Base-by-base conservation (phyloP, 2,888 invertebrate genomes). In the Lampropteryx suffumata region DNA sequence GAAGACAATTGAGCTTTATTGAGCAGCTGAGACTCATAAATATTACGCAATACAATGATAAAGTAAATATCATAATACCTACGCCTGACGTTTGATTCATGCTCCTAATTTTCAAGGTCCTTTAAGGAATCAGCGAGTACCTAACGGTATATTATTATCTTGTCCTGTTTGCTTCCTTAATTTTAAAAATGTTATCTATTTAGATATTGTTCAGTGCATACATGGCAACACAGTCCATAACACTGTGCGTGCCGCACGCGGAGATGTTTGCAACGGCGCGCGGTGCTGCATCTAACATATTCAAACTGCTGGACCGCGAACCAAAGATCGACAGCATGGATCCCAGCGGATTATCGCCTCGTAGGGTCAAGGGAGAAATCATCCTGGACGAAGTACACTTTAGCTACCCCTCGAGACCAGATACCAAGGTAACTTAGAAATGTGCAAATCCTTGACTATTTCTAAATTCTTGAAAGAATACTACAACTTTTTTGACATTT, bases 141-240 rank as follows among this genome's bases (percentile, higher is more conserved):
- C n/a, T n/a, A n/a, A n/a, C n/a, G n/a, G n/a, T n/a, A n/a, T n/a
- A n/a, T n/a, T n/a, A n/a, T n/a, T n/a, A n/a, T n/a, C n/a, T n/a
- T n/a, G n/a, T n/a, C n/a, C n/a, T n/a, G n/a, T n/a, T n/a, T n/a
- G n/a, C n/a, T n/a, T n/a, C n/a, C n/a, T n/a, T n/a, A n/a, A n/a
- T n/a, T n/a, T n/a, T n/a, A n/a, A 12, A 12, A 12, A 11, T 30
- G 4, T 11, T 27, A 3, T 12, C 3, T 0, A 32, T 27, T 27
- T 73, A 94, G 93, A 92, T 95, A 13, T 61, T 97, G 65, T 96
- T 96, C 79, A 93, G 94, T 43, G 93, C 95, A 0, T 91, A 95
- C 61, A 93, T 94, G 84, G 95, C 95, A 0, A 95, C 95, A 0
- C 95, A 95, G 73, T 95, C 94, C 32, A 91, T 95, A 62, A 95